Base-by-base conservation (phyloP, 1,140 invertebrate genomes). In the Daktulosphaira vitifoliae region DNA sequence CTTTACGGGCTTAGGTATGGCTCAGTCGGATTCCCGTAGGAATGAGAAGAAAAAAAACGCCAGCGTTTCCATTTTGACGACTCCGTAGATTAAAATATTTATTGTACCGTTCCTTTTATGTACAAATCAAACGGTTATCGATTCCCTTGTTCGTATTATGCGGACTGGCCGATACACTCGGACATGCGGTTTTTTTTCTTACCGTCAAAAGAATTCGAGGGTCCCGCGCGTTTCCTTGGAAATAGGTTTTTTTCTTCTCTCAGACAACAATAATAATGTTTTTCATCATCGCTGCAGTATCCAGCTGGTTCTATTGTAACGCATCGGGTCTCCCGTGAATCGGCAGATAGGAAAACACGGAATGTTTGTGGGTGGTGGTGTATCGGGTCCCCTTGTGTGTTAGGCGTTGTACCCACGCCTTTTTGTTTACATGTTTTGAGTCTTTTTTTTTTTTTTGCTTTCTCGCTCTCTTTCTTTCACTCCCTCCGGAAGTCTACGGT, bases 391-490 rank as follows among this genome's bases (percentile, higher is more conserved):
- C 54, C 54, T 62, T 46, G 42, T 62, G 54, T 11, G 39, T 44
- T 39, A 23, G 16, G 16, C 54, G 39, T n/a, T n/a, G n/a, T 33
- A 46, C 54, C 54, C 54, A 62, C 54, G 54, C 54, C 54, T 62
- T 62, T 62, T 62, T 62, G 54, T 62, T 62, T 62, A 62, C 54
- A 62, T 46, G 54, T 62, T 62, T 44, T 62, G 54, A 62, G 13
- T 54, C 39, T 39, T 38, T 18, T 48, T 11, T 48, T 11, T 6
- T 16, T 13, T 18, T 6, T n/a, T 18, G 23, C 15, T 25, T 16
- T 51, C 15, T 8, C 49, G 6, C 2, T 29, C 49, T 1, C n/a
- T 39, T 7, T n/a, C 13, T 5, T 13, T 22, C 11, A 7, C 26
- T 26, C 8, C 15, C 9, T 4, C n/a, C 3, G 29, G 29, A 33